phyloP scores from a whole-genome alignment of 1,140 invertebrate genomes.

The Choristoneura fumiferana region DNA sequence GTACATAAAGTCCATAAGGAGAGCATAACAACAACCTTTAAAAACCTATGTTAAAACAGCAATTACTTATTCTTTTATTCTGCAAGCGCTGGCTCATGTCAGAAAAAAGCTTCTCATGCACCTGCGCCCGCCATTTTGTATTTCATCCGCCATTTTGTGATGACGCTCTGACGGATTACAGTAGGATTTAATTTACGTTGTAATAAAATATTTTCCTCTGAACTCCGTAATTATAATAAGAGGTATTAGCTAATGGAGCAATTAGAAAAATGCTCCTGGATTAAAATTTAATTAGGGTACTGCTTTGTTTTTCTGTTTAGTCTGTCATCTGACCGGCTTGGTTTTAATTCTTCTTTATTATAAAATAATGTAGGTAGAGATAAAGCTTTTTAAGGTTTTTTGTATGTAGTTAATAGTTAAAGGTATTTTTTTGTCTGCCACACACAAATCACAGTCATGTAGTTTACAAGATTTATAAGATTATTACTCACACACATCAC shows the following conservation, averaged over 20 bases:
- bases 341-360: no score
- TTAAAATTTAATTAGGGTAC: slow-evolving; percentile 61
- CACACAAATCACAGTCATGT: no score
- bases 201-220: slow-evolving; percentile 62
- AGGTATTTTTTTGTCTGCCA: no score
- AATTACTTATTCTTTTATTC: no score
- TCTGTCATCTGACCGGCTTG: not conserved
- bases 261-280: slow-evolving; percentile 48
- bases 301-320: slow-evolving; percentile 27
- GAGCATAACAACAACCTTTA: no score
- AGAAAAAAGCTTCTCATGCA: slow-evolving; percentile 28
- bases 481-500: no score
- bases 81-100: not conserved
- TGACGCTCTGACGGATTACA: slow-evolving; percentile 61
- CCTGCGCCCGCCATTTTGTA: slow-evolving; percentile 53
- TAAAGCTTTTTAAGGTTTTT: no score
- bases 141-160: slow-evolving; percentile 42
- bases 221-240: slow-evolving; percentile 57
- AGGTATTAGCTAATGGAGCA: slow-evolving; percentile 57
- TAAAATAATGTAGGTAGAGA: no score
- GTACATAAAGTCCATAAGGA: no score
- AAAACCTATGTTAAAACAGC: no score
- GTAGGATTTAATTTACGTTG: slow-evolving; percentile 51
- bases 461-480: no score
- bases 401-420: no score